Evolutionary conservation across 2,797 vertebrate genomes (phyloP).

Genomic region (Bradypodion pumilum): DNA sequence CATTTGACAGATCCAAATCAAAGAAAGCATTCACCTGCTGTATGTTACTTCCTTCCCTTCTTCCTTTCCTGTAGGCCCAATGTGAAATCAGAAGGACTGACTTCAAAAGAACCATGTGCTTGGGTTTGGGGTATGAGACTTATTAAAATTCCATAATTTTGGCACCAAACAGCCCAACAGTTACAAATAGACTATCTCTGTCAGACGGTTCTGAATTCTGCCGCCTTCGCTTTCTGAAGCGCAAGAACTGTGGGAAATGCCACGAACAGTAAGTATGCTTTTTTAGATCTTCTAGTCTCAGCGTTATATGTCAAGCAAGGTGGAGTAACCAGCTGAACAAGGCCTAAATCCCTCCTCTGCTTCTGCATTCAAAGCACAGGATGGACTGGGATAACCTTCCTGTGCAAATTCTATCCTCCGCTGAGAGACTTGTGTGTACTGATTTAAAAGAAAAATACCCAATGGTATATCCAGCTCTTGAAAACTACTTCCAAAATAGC

Average conservation of each 20-base stretch:
- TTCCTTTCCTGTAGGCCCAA: neutral
- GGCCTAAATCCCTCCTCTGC: neutral
- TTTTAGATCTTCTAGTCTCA: constrained; percentile 12
- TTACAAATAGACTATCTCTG: neutral
- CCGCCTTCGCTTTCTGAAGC: neutral
- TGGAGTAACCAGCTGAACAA: neutral
- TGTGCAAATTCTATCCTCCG: neutral
- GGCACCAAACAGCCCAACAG: neutral
- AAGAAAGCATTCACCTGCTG: neutral
- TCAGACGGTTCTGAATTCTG: constrained; percentile 7
- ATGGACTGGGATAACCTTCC: constrained; percentile 1
- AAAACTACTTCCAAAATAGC: neutral
- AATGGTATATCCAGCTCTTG: neutral
- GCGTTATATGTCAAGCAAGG: neutral
- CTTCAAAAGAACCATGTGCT: constrained; percentile 2
- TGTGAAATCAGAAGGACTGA: neutral
- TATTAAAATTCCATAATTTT: constrained; percentile 14
- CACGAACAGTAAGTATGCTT: constrained; percentile 1
- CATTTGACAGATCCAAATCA: neutral
- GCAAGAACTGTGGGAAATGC: neutral
- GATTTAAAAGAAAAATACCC: neutral
- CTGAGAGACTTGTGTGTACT: neutral
- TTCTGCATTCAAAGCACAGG: neutral
- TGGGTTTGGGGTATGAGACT: neutral
- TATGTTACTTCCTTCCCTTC: neutral